A percentile compares a stretch with the other conserved stretches of the same genome.
Evolutionary conservation across 2,113 vertebrate genomes (phyloP).

Genomic region (Notarius lentiginosus): DNA sequence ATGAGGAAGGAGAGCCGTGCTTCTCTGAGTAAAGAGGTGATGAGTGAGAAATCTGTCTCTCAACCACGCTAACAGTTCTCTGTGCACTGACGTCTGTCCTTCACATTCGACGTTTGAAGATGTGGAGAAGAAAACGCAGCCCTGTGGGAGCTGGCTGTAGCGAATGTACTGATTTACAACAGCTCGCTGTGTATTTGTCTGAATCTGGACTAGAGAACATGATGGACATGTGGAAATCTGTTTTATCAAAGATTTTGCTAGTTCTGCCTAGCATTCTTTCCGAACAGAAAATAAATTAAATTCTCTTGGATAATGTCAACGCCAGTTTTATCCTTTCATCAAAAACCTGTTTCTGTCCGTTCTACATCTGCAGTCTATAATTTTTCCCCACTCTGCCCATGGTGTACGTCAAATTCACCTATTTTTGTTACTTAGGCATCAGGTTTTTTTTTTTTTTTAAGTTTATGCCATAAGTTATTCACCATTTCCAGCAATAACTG

Average conservation of each 20-base stretch:
- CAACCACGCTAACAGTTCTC: constrained; percentile 24
- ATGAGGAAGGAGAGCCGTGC: background rate
- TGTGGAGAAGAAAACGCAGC: background rate
- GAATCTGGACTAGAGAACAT: background rate
- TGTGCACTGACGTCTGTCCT: background rate
- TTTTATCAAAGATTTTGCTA: background rate
- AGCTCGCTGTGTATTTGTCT: background rate
- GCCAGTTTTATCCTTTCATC: constrained; percentile 17
- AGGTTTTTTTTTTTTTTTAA: background rate
- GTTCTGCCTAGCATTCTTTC: background rate
- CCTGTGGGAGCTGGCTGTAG: background rate
- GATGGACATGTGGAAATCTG: background rate
- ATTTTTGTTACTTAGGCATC: background rate
- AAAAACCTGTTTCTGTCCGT: constrained; percentile 26
- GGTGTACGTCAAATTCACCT: background rate
- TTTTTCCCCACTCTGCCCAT: constrained; percentile 9
- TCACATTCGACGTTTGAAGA: constrained; percentile 7
- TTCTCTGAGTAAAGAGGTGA: background rate
- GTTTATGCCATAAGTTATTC: background rate
- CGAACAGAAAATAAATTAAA: background rate
- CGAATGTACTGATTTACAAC: background rate
- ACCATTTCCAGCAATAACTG: background rate
- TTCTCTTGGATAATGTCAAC: background rate
- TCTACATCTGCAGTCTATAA: constrained; percentile 18
- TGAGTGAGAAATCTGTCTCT: background rate